Evolutionary conservation across 2,113 vertebrate genomes (phyloP), one percentile per base, ranked within the genome.

Genomic region (Mormoops blainvillei): DNA sequence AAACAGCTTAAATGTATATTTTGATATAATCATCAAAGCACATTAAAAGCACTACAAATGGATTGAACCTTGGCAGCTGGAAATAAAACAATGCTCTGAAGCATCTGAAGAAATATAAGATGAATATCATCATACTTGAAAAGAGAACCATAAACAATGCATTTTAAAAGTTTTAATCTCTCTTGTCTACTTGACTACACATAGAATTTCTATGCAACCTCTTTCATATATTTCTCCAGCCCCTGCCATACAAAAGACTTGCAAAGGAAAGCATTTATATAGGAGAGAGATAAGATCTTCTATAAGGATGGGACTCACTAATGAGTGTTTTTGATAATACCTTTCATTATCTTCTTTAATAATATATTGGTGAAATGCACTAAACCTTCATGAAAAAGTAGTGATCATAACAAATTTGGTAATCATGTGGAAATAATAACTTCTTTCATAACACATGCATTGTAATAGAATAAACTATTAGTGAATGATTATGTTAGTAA

Each of bases 351-450:
- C 56, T 83, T 56, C 74, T 81, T 78, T 56, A 94, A 68, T 88
- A 43, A 71, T 82, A 70, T 68, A 74, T 68, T 24, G 54, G 20
- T 86, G 31, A 70, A 56, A 93, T 38, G 20, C 45, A 87, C 43
- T 76, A 88, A 94, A 88, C 52, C 26, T 38, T 58, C 38, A 73
- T 92, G 19, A 78, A 96, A 94, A 94, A 93, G 6, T 20, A 95
- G 45, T 68, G 26, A 94, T 81, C 16, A 6, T 82, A 91, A 78
- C 31, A 87, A 70, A 81, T 93, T 82, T 61, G 43, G 31, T 86
- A 77, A 94, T 94, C 71, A 65, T 33, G 67, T 9, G 36, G 41
- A 87, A 63, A 58, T 83, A 95, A 97, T 88, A 91, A 95, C 71
- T 90, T 89, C 20, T 96, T 86, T 86, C 45, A 43, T 43, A 94